Percentiles rank a stretch among this genome's conserved stretches.
Conservation (phyloP, 2,797 vertebrate species). For the Ctenopoma multispine region DNA sequence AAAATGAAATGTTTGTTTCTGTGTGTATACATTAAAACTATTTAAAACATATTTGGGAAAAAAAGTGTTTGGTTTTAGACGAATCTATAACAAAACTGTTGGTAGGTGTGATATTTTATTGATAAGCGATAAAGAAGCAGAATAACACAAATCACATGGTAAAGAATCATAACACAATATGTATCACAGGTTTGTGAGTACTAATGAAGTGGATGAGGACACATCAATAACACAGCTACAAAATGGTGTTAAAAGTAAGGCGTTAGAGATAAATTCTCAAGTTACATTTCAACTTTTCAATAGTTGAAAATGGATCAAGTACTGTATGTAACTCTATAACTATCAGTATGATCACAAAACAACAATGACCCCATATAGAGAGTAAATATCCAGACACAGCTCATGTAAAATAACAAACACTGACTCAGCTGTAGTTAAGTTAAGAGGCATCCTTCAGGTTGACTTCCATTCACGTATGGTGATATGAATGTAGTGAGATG, state of each 20-base stretch:
- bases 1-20: slow-evolving; percentile 46
- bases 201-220: slow-evolving; percentile 76
- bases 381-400: slow-evolving; percentile 79
- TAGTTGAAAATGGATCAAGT: slow-evolving; percentile 78
- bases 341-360: slow-evolving; percentile 78
- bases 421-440: slow-evolving; percentile 70
- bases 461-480: slow-evolving; percentile 63
- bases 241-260: slow-evolving; percentile 74
- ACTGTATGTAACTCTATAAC: slow-evolving; percentile 76
- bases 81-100: slow-evolving; percentile 36
- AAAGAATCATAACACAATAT: slow-evolving; percentile 79
- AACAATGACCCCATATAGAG: slow-evolving; percentile 70
- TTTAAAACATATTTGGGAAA: slow-evolving; percentile 44
- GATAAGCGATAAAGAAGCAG: slow-evolving; percentile 75
- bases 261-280: slow-evolving; percentile 77
- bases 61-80: background rate
- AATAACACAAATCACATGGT: slow-evolving; percentile 79
- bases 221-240: slow-evolving; percentile 75
- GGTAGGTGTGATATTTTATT: slow-evolving; percentile 77
- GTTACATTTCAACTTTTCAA: slow-evolving; percentile 80
- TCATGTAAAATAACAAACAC: slow-evolving; percentile 72
- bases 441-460: slow-evolving; percentile 70
- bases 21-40: slow-evolving; percentile 66
- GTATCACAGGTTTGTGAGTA: slow-evolving; percentile 80
- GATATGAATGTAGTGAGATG: slow-evolving; percentile 69